A percentile compares a stretch with the other conserved stretches of the same genome.
Evolutionary conservation across 2,888 invertebrate genomes (phyloP).

Genomic region (Cerastoderma edule): DNA sequence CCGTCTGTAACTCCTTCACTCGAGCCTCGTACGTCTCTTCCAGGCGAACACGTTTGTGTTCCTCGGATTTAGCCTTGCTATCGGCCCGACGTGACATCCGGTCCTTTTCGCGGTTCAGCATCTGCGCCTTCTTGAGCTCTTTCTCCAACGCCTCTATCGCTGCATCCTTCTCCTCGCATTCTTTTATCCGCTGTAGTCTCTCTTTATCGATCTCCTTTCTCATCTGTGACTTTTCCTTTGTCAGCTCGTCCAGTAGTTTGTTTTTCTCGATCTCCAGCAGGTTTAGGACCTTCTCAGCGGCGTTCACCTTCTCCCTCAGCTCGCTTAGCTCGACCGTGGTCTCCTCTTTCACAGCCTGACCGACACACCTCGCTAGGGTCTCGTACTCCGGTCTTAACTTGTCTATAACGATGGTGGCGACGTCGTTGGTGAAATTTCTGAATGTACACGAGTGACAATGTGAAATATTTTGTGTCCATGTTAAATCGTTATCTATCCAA

Average conservation of each 20-base stretch:
- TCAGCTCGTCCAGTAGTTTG: slow-evolving; percentile 18
- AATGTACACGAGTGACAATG: too few species aligned
- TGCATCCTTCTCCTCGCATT: slow-evolving; percentile 42
- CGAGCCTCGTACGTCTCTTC: slow-evolving; percentile 36
- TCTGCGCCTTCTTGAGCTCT: slow-evolving; percentile 35
- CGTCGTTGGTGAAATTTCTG: slow-evolving; percentile 25
- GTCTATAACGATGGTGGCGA: slow-evolving; percentile 21
- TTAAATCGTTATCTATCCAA: too few species aligned
- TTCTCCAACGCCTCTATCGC: slow-evolving; percentile 41
- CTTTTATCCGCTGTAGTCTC: slow-evolving; percentile 33
- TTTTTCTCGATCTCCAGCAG: slow-evolving; percentile 33
- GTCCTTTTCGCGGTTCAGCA: slow-evolving; percentile 41
- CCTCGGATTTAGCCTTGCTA: slow-evolving; percentile 41
- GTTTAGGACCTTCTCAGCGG: slow-evolving; percentile 29
- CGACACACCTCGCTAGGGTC: slow-evolving; percentile 11
- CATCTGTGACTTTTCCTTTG: slow-evolving; percentile 34
- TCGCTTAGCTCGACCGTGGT: slow-evolving; percentile 13
- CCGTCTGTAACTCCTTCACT: slow-evolving; percentile 42
- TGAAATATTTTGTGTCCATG: too few species aligned
- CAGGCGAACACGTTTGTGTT: slow-evolving; percentile 37
- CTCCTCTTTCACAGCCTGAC: slow-evolving; percentile 21
- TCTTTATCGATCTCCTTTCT: slow-evolving; percentile 48
- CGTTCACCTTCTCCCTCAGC: slow-evolving; percentile 26
- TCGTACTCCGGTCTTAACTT: slow-evolving; percentile 26
- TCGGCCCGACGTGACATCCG: slow-evolving; percentile 37